Base-by-base conservation (phyloP, 2,888 invertebrate genomes). In the Hermodice carunculata region DNA sequence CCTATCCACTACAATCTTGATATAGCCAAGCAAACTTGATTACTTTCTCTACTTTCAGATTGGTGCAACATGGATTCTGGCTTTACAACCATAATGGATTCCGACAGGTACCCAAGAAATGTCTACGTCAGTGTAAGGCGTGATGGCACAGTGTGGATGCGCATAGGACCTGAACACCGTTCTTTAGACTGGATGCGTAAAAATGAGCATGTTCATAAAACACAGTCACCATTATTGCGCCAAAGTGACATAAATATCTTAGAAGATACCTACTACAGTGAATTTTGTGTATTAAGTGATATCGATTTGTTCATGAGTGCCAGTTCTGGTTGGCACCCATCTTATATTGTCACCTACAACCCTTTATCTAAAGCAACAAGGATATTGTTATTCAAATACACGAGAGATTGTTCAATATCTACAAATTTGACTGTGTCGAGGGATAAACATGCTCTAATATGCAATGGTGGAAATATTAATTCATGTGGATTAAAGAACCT, bases 1-100 rank as follows among this genome's bases (percentile, higher is more conserved):
- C n/a, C n/a, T n/a, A n/a, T n/a, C n/a, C n/a, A n/a, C n/a, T n/a
- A n/a, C n/a, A n/a, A n/a, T n/a, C n/a, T n/a, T n/a, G n/a, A n/a
- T n/a, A n/a, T n/a, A n/a, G n/a, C n/a, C n/a, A n/a, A n/a, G n/a
- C n/a, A n/a, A n/a, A n/a, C n/a, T n/a, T n/a, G n/a, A n/a, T n/a
- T n/a, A n/a, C n/a, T n/a, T n/a, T n/a, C n/a, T n/a, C n/a, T n/a
- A n/a, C n/a, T n/a, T n/a, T n/a, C n/a, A 19, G 56, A 58, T 56
- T 73, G 71, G 71, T 73, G 73, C 42, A 61, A 67, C 56, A 46
- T 66, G 32, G 73, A 73, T 58, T 72, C 66, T 2, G 71, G 73
- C 11, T 64, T 67, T 52, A 67, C 69, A 26, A 66, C 70, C 28
- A 67, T 73, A 43, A 53, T 48, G 17, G 71, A 73, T 64, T 54